These are phyloP conservation scores for Plusia festucae DNA, from an alignment of 2,888 invertebrate genomes.

Conservation along the genomic window DNA sequence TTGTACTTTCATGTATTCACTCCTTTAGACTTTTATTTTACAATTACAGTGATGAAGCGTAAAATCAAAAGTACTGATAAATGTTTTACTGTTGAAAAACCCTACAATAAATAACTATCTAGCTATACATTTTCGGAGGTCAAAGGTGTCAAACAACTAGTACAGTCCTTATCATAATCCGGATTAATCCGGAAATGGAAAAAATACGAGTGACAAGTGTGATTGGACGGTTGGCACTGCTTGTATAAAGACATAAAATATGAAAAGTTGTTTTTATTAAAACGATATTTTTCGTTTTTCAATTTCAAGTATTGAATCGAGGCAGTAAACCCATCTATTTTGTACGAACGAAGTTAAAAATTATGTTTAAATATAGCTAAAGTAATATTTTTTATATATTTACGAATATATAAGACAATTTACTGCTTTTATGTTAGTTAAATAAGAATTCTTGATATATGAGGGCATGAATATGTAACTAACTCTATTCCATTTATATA, in stretches of 20 bases:
- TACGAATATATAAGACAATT: too few relatives aligned
- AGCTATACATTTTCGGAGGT: background rate
- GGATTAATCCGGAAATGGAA: slow-evolving; percentile 25
- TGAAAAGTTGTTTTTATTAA: slow-evolving; percentile 8
- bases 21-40: too few relatives aligned
- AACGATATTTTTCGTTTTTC: background rate
- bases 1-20: too few relatives aligned
- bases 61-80: background rate
- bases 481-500: too few relatives aligned
- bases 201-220: background rate
- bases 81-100: background rate
- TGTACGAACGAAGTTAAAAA: background rate
- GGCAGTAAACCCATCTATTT: background rate
- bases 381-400: too few relatives aligned
- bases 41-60: too few relatives aligned
- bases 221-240: background rate
- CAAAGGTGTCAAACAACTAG: background rate
- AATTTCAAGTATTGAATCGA: background rate
- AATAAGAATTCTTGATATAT: too few relatives aligned
- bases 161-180: slow-evolving; percentile 24
- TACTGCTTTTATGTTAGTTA: too few relatives aligned
- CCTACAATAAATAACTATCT: background rate
- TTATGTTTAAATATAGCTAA: background rate
- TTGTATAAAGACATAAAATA: background rate
- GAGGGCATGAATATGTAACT: too few relatives aligned